Evolutionary conservation across 1,140 invertebrate genomes (phyloP).

Genomic region (Hormaphis cornu): DNA sequence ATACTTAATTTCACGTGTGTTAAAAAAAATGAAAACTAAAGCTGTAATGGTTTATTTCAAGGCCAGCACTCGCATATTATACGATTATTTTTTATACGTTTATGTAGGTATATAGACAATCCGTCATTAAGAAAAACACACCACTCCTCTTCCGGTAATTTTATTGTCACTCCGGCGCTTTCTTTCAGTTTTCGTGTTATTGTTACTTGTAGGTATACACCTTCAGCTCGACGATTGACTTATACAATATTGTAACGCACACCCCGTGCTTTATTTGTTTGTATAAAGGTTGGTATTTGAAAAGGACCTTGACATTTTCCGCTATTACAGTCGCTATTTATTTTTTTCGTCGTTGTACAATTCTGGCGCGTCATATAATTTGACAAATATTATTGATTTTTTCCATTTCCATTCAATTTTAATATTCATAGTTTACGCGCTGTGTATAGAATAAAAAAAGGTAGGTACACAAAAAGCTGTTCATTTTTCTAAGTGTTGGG

Average conservation of each 20-base stretch:
- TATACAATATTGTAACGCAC: neutral
- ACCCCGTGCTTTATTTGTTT: neutral
- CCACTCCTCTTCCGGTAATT: slow-evolving; percentile 12
- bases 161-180: slow-evolving; percentile 3
- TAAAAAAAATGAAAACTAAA: too few relatives aligned
- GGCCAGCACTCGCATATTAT: neutral
- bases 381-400: slow-evolving; percentile 20
- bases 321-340: neutral
- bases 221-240: neutral
- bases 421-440: neutral
- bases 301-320: slow-evolving; percentile 3
- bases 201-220: neutral
- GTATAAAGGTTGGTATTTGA: neutral
- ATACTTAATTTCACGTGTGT: too few relatives aligned
- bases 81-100: neutral
- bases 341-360: neutral
- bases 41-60: neutral
- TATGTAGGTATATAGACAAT: neutral
- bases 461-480: neutral
- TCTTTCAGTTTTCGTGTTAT: neutral
- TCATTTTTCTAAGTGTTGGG: slow-evolving; percentile 17
- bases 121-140: slow-evolving; percentile 5
- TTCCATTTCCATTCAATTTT: neutral
- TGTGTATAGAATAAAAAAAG: too few relatives aligned
- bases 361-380: slow-evolving; percentile 4